These are phyloP conservation scores for Todus mexicanus DNA, from an alignment of 2,797 vertebrate genomes.

Conservation along the genomic window DNA sequence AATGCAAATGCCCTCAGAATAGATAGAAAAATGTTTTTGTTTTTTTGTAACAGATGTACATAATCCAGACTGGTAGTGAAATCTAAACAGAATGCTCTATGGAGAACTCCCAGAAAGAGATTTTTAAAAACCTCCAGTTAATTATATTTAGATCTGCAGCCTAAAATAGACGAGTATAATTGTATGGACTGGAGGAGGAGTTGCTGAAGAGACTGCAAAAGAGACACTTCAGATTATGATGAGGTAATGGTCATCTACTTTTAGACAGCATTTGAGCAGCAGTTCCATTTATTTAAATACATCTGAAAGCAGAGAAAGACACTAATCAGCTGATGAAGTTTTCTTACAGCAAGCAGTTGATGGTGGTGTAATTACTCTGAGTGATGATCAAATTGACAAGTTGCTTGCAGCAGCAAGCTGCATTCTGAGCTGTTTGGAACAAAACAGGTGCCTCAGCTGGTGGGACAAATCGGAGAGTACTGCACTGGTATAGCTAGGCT, in stretches of 20 bases:
- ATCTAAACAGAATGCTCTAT: constrained; percentile 9
- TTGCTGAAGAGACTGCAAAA: neutral
- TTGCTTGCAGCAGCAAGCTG: neutral
- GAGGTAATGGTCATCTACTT: neutral
- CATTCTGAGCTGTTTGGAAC: neutral
- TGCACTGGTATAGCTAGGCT: neutral
- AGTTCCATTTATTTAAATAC: neutral
- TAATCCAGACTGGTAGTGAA: constrained; percentile 30
- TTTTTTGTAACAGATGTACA: constrained; percentile 29
- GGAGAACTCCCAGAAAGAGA: neutral
- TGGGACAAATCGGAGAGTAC: neutral
- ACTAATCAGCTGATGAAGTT: constrained; percentile 34
- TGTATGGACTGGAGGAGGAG: neutral
- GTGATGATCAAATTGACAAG: constrained; percentile 3
- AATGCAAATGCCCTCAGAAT: constrained; percentile 36
- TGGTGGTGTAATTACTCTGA: neutral
- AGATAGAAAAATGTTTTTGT: neutral
- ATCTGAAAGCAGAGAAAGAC: constrained; percentile 46
- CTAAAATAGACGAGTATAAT: neutral
- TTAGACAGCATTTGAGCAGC: neutral
- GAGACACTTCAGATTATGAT: neutral
- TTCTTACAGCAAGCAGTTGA: neutral
- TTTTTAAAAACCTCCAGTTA: neutral
- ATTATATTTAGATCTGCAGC: constrained; percentile 31
- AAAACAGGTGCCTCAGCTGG: neutral